phyloP scores from a whole-genome alignment of 2,113 vertebrate species.

The Vireo altiloquus region DNA sequence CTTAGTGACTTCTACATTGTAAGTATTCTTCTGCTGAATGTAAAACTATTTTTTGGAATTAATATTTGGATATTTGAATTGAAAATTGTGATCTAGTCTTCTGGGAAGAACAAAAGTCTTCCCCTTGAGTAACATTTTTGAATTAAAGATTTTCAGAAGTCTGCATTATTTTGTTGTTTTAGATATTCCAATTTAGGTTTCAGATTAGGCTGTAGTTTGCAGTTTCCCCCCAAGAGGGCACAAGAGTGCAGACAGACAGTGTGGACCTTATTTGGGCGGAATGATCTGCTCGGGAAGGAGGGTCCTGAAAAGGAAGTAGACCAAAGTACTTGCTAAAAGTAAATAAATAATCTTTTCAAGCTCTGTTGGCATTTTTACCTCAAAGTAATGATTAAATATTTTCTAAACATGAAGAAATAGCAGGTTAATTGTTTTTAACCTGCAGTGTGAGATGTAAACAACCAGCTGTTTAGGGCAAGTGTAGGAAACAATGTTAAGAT shows the following conservation, averaged over 20 bases:
- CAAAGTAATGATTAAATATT: background rate
- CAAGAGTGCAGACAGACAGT: background rate
- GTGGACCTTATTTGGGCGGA: background rate
- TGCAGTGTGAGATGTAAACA: background rate
- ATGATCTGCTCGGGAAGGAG: background rate
- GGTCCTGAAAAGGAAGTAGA: background rate
- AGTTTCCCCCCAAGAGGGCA: slow-evolving; percentile 5
- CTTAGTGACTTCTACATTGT: slow-evolving; percentile 73
- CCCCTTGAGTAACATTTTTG: background rate
- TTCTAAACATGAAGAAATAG: background rate
- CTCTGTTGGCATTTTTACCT: background rate
- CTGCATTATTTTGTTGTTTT: background rate
- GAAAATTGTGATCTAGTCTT: background rate
- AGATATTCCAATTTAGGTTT: background rate
- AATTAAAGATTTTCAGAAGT: background rate
- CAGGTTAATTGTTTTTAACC: background rate
- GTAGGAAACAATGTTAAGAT: background rate
- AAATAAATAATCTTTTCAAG: background rate
- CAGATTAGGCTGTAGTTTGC: background rate
- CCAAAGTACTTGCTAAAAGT: background rate
- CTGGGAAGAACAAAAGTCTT: background rate
- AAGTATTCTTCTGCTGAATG: slow-evolving; percentile 33
- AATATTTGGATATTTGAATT: background rate
- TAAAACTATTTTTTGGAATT: background rate
- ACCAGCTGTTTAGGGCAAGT: background rate